These are phyloP conservation scores for Pangasius macronema DNA, from an alignment of 2,797 vertebrate species.

Conservation along the genomic window DNA sequence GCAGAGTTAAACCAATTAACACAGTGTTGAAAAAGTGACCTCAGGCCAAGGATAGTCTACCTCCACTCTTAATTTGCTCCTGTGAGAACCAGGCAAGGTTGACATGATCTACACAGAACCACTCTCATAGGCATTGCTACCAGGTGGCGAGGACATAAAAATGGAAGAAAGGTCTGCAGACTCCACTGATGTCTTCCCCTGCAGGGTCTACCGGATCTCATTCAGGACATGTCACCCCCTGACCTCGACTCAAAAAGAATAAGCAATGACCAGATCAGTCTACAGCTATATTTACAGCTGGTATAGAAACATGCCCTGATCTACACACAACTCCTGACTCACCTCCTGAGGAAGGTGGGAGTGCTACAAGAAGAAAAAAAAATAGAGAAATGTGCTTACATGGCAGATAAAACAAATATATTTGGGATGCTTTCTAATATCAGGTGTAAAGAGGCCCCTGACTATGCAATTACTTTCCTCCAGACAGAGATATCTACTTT, in stretches of 20 bases:
- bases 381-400: neutral
- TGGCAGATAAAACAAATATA: conserved; percentile 4
- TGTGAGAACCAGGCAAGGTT: neutral
- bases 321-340: conserved; percentile 10
- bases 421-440: neutral
- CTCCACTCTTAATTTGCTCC: conserved; percentile 17
- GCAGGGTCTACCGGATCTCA: neutral
- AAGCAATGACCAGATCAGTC: neutral
- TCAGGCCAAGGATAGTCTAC: neutral
- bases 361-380: neutral
- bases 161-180: conserved; percentile 1
- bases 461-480: neutral
- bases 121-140: neutral
- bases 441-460: conserved; percentile 13
- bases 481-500: neutral
- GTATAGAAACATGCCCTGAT: neutral
- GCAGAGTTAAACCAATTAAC: conserved; percentile 13
- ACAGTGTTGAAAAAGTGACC: conserved; percentile 5
- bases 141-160: neutral
- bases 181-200: neutral
- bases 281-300: neutral
- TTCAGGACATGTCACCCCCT: neutral
- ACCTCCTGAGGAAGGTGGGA: neutral
- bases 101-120: neutral
- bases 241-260: conserved; percentile 7